Conservation (phyloP, 2,888 invertebrate species). For the Sympetrum striolatum region DNA sequence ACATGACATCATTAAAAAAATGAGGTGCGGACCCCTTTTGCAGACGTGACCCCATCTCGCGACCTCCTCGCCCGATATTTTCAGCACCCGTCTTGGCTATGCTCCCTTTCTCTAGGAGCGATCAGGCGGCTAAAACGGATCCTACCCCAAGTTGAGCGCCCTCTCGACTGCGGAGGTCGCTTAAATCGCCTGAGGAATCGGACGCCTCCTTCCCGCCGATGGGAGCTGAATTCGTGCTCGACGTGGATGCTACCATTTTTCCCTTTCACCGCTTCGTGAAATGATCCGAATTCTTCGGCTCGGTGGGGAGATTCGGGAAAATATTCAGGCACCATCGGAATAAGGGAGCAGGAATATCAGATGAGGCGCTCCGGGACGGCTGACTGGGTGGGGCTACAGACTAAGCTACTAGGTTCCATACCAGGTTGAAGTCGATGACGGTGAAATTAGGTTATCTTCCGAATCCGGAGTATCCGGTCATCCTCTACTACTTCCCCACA, state of each 20-base stretch:
- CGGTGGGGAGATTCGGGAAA: no score
- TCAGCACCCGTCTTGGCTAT: no score
- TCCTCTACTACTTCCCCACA: no score
- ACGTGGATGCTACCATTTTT: not conserved
- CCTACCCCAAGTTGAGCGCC: not conserved
- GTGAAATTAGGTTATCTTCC: no score
- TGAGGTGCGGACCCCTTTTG: not conserved
- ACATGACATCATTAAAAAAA: not conserved
- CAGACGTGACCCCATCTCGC: not conserved
- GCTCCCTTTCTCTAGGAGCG: not conserved
- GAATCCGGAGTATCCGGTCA: no score
- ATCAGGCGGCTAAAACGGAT: not conserved
- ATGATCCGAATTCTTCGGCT: not conserved
- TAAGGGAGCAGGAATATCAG: not conserved
- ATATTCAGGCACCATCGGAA: no score
- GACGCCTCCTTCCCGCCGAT: not conserved
- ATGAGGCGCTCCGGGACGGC: not conserved
- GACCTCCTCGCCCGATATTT: not conserved
- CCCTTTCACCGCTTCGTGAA: not conserved
- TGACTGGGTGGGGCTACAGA: not conserved
- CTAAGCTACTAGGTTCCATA: not conserved
- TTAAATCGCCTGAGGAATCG: not conserved
- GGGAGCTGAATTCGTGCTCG: not conserved
- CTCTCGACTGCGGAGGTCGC: not conserved
- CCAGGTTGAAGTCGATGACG: no score